phyloP scores from a whole-genome alignment of 30 jellyfish, hydroid and myxozoan species.

The Sanderia malayensis region DNA sequence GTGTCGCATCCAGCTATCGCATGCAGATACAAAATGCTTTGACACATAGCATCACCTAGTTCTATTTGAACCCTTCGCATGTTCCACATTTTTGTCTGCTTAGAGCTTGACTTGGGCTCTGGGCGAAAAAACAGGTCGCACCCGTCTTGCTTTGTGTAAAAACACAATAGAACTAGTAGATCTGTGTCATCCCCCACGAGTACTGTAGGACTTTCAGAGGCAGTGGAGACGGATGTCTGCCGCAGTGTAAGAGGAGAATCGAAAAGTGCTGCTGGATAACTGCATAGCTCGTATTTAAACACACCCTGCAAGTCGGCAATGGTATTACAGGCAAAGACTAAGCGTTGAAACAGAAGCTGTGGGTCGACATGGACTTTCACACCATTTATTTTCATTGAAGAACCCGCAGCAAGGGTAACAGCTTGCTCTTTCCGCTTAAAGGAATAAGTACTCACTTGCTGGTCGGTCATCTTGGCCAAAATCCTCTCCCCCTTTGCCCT shows the following conservation, averaged over 20 bases:
- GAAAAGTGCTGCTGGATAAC: no score
- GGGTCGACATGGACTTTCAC: neutral
- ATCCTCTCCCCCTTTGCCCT: neutral
- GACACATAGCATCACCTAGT: neutral
- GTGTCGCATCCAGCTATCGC: neutral
- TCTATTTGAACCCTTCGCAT: neutral
- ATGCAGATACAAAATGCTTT: neutral
- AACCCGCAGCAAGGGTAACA: neutral
- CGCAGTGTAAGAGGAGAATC: no score
- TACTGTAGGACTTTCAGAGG: neutral
- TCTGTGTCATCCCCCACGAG: slow-evolving; percentile 2
- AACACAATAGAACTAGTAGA: neutral
- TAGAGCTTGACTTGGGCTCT: neutral
- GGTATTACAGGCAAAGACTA: no score
- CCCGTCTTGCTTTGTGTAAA: neutral
- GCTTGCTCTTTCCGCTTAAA: neutral
- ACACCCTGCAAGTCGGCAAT: no score
- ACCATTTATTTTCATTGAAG: neutral
- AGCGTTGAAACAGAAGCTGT: neutral
- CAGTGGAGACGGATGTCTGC: neutral
- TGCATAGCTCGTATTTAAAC: no score
- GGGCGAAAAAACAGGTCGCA: neutral
- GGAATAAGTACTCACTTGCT: neutral
- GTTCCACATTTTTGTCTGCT: neutral
- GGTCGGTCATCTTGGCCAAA: neutral